These are phyloP conservation scores for Malurus splendens DNA, from an alignment of 2,797 vertebrate genomes.

Conservation along the genomic window DNA sequence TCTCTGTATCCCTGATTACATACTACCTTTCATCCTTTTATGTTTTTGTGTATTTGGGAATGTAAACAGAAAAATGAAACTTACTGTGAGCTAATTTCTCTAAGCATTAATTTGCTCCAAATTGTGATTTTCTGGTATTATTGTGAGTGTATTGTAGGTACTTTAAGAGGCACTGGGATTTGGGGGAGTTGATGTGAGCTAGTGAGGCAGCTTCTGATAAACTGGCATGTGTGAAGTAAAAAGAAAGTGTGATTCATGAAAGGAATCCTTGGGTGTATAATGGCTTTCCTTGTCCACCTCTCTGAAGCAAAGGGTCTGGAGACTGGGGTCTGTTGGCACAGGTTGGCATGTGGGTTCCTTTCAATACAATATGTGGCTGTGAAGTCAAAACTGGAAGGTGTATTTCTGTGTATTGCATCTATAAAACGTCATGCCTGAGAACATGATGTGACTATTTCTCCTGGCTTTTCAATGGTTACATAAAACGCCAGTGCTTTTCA, in stretches of 20 bases:
- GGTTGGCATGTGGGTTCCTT: not conserved
- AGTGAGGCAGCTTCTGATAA: not conserved
- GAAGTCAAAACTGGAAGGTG: not conserved
- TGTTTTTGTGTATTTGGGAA: constrained; percentile 2
- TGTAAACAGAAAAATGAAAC: not conserved
- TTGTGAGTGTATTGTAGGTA: not conserved
- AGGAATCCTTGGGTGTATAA: not conserved
- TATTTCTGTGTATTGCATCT: not conserved
- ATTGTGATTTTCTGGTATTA: not conserved
- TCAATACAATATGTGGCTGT: not conserved
- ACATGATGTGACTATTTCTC: not conserved
- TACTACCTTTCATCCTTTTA: not conserved
- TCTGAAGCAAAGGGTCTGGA: not conserved
- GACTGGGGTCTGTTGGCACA: not conserved
- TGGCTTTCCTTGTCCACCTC: not conserved
- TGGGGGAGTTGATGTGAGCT: not conserved
- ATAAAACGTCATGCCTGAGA: not conserved
- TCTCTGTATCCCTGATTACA: not conserved
- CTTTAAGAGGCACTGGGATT: not conserved
- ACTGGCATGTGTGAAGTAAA: not conserved
- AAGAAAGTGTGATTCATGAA: not conserved
- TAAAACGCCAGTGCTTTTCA: not conserved
- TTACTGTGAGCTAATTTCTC: not conserved
- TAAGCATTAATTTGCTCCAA: not conserved
- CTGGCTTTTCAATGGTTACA: not conserved